Conservation (phyloP, 1,140 invertebrate genomes). For the Pseudomyrmex flavicornis region DNA sequence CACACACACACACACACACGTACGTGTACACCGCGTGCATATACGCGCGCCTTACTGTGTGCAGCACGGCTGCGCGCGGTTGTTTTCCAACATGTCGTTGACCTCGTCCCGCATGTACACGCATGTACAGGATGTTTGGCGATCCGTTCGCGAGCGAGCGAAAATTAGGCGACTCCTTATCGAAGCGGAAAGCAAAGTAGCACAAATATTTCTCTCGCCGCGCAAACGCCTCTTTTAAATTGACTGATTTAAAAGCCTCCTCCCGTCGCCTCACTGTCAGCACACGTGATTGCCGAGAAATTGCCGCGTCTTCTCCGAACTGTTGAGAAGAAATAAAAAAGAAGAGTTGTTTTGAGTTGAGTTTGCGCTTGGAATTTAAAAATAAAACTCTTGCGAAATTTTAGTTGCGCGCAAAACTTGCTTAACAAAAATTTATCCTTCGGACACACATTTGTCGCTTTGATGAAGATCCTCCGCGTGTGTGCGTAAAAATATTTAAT, state of each 20-base stretch:
- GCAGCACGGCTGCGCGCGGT: slow-evolving; percentile 44
- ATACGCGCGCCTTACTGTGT: slow-evolving; percentile 55
- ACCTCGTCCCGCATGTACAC: slow-evolving; percentile 66
- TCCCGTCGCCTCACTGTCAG: background rate
- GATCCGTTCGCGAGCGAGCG: slow-evolving; percentile 38
- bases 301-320: slow-evolving; percentile 1
- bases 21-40: slow-evolving; percentile 15
- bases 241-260: background rate
- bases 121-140: slow-evolving; percentile 47
- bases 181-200: slow-evolving; percentile 11
- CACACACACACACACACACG: background rate
- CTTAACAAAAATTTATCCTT: background rate
- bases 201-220: slow-evolving; percentile 22
- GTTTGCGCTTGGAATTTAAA: background rate
- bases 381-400: no score
- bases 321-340: background rate
- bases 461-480: no score
- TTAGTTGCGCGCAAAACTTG: no score
- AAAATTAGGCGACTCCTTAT: slow-evolving; percentile 38
- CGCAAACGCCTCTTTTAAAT: background rate
- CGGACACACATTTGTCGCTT: background rate
- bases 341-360: background rate
- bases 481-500: no score
- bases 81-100: slow-evolving; percentile 76
- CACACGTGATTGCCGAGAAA: slow-evolving; percentile 1